Base-by-base conservation (phyloP, 2,113 vertebrate genomes). In the Acrocephalus arundinaceus region DNA sequence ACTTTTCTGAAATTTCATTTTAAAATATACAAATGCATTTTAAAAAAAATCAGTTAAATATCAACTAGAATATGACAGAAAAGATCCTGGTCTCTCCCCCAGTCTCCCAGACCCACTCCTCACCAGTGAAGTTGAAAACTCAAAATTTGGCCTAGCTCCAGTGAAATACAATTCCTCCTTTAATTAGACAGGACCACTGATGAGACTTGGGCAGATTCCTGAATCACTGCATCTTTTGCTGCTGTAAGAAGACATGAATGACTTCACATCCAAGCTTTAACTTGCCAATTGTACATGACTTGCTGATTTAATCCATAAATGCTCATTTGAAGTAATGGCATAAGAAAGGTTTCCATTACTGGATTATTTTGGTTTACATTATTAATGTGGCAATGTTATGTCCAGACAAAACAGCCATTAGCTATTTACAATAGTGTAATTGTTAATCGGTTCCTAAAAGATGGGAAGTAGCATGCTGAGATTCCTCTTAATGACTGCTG, bases 281-380 rank as follows among this genome's bases (percentile, higher is more conserved):
- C 61, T 89, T 85, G 23, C n/a, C 25, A 52, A 28, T 46, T 70
- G 43, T 55, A 35, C 43, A 49, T 39, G 85, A 70, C 65, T 88
- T 80, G 22, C 61, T 93, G 65, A 86, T 81, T 86, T 5, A 2
- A 51, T 80, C 71, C 5, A 6, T 65, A 81, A 67, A 51, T 43
- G 24, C 35, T 78, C 31, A 15, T 61, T 81, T 88, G 75, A 95
- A 84, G 52, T 86, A 28, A 22, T 41, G 86, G 54, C 51, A 39
- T 20, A 35, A 66, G 51, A 70, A 92, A 84, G 33, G 63, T 84
- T 93, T 86, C 76, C 4, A 2, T 77, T 88, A 54, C 58, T 80
- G 48, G 24, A 70, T 85, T 94, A 48, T 39, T 93, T 93, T 66
- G 22, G 35, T 70, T 91, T 85, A 41, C 68, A 37, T 89, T 88